Evolutionary conservation across 1,140 invertebrate species (phyloP), one percentile per base, ranked within the genome.

Genomic region (Bombus affinis): DNA sequence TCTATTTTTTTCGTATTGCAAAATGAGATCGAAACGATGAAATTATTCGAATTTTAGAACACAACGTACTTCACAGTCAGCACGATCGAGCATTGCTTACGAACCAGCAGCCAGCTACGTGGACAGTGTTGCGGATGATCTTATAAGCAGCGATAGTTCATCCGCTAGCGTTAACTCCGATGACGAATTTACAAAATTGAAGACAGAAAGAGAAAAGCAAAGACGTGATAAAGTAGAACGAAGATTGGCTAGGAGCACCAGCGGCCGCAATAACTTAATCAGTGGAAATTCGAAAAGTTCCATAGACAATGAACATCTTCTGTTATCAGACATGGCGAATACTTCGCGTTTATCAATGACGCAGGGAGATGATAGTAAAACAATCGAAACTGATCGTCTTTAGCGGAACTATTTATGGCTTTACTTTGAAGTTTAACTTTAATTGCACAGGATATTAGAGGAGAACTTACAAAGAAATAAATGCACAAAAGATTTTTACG

Each of bases 171-270:
- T 85, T 3, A 89, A 78, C n/a, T 90, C 81, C 0, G 92, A 92
- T 10, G 96, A 96, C 87, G 96, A 96, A 82, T 96, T 96, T 65
- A 95, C 95, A 3, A 96, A 95, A 87, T 85, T 96, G 9, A 96
- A 96, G 86, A 90, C 88, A 0, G 92, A 95, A 35, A 93, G 96
- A 9, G 94, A 96, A 83, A 95, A 95, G 77, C 93, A 95, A 84
- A 93, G 96, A 44, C 88, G 92, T 5, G 92, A 96, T 73, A 94
- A 93, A 22, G 94, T 94, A 25, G 90, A 95, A 18, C 93, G 94
- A 68, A 96, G 95, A 77, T 73, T 96, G 47, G 95, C 92, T 2
- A 92, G 95, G 53, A 95, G 95, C 44, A 94, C 95, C 5, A 96
- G 95, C 53, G 86, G 72, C 0, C 74, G 80, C 22, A 77, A 22